Percentiles rank a stretch among this genome's conserved stretches.
These are phyloP conservation scores for Argentina silus DNA, from an alignment of 2,797 vertebrate genomes.

Conservation along the genomic window DNA sequence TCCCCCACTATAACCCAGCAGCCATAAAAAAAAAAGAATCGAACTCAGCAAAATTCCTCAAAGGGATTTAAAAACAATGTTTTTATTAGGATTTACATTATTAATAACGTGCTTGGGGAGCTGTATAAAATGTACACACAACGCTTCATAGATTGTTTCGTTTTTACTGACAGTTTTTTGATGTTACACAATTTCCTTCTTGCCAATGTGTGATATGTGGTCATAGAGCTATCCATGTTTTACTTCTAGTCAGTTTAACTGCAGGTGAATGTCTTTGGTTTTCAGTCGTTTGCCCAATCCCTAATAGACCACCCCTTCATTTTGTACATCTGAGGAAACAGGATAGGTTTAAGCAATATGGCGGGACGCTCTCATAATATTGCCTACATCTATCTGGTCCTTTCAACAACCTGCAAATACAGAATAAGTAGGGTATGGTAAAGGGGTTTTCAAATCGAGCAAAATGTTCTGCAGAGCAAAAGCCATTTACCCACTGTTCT, in stretches of 20 bases:
- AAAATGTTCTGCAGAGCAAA: slow-evolving; percentile 22
- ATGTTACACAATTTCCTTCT: slow-evolving; percentile 37
- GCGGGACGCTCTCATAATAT: background rate
- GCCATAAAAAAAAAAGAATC: slow-evolving; percentile 57
- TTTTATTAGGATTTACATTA: slow-evolving; percentile 63
- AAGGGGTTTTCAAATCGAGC: slow-evolving; percentile 24
- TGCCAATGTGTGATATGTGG: slow-evolving; percentile 35
- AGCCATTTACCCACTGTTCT: slow-evolving; percentile 32
- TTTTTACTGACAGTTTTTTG: slow-evolving; percentile 54
- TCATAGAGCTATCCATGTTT: slow-evolving; percentile 40
- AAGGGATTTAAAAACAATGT: slow-evolving; percentile 36
- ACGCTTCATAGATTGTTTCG: slow-evolving; percentile 50
- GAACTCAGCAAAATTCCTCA: slow-evolving; percentile 23
- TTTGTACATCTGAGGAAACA: background rate
- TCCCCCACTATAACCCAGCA: slow-evolving; percentile 43
- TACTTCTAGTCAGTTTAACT: slow-evolving; percentile 17
- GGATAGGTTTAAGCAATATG: background rate
- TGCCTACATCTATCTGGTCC: slow-evolving; percentile 21
- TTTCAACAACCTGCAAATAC: slow-evolving; percentile 37
- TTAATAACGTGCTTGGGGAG: slow-evolving; percentile 6
- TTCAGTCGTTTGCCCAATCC: slow-evolving; percentile 25
- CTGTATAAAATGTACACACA: slow-evolving; percentile 57
- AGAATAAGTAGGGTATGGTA: slow-evolving; percentile 25
- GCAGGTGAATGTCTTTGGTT: slow-evolving; percentile 55
- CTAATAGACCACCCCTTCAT: background rate